Conservation (phyloP, 2,797 vertebrate species). For the Gallinago solitaria region DNA sequence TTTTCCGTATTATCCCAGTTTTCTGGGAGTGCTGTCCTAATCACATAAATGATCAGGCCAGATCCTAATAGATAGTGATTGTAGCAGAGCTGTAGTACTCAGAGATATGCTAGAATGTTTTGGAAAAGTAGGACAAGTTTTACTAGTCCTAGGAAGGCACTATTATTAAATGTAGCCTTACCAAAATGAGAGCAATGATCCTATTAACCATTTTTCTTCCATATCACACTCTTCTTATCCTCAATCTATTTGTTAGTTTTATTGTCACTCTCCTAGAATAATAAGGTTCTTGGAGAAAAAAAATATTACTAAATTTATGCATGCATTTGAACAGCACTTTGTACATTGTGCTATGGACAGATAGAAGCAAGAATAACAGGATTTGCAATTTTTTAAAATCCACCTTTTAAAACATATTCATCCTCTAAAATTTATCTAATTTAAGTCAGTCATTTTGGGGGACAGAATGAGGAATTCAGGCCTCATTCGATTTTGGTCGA, state of each 20-base stretch:
- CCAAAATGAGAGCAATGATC: neutral
- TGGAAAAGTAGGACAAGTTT: neutral
- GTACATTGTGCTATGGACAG: neutral
- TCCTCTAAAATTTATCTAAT: neutral
- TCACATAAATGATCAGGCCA: neutral
- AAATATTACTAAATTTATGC: neutral
- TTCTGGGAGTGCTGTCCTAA: neutral
- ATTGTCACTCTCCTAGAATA: neutral
- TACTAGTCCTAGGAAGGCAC: neutral
- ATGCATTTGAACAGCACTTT: neutral
- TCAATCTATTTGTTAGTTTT: neutral
- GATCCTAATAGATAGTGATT: neutral
- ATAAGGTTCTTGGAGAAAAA: neutral
- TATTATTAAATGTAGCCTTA: neutral
- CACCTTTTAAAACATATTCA: neutral
- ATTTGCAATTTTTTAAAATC: neutral
- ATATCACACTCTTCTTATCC: neutral
- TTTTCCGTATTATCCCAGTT: neutral
- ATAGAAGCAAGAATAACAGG: neutral
- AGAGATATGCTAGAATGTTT: neutral
- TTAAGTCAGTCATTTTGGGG: neutral
- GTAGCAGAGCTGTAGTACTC: neutral
- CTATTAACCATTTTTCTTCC: neutral
- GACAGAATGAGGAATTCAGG: conserved; percentile 3
- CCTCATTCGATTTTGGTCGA: neutral